Conservation (phyloP, 2,113 vertebrate genomes). For the Dicrurus megarhynchus region DNA sequence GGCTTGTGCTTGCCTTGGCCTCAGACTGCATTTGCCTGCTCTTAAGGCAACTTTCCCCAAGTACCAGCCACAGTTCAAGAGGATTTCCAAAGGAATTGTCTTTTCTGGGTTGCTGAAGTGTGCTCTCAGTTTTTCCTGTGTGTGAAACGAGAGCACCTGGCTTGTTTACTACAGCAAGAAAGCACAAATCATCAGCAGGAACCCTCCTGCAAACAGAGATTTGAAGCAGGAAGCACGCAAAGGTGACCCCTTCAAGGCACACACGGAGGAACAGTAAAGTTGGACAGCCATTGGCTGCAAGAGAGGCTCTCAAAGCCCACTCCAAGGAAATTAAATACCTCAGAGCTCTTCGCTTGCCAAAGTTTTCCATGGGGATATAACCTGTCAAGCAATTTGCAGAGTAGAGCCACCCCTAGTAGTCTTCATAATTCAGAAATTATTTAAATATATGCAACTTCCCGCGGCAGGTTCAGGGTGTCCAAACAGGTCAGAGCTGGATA, state of each 20-base stretch:
- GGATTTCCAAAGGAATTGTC: not conserved
- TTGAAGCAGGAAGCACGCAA: not conserved
- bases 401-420: not conserved
- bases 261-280: rapidly evolving
- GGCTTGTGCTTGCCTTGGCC: not conserved
- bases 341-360: not conserved
- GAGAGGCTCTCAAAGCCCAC: not conserved
- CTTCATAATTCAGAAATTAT: not conserved
- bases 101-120: not conserved
- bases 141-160: not conserved
- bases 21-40: not conserved
- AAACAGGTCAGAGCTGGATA: not conserved
- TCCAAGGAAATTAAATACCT: not conserved
- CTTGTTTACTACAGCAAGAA: not conserved
- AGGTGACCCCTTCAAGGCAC: not conserved
- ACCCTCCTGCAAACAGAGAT: not conserved
- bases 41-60: not conserved
- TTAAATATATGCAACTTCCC: not conserved
- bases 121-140: not conserved
- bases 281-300: not conserved
- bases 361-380: not conserved
- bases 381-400: not conserved
- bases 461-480: not conserved
- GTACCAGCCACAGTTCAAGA: not conserved
- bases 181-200: not conserved